phyloP scores from a whole-genome alignment of 2,888 invertebrate genomes.

The Smittia aterrima region DNA sequence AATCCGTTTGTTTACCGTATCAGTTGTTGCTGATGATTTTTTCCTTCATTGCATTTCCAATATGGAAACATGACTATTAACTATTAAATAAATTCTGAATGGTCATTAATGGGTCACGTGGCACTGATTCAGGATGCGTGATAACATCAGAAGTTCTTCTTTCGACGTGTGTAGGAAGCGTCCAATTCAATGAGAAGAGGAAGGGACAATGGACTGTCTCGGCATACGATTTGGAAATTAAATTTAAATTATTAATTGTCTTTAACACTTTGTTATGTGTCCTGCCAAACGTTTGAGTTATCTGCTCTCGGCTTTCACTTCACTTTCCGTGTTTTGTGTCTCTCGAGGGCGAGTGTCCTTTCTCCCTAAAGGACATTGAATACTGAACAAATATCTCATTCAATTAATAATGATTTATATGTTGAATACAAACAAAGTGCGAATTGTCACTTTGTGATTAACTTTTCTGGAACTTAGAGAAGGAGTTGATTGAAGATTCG shows the following conservation, averaged over 20 bases:
- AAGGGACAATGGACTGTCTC: background rate
- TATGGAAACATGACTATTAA: slow-evolving; percentile 39
- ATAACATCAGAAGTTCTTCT: slow-evolving; percentile 36
- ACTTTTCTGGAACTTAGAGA: slow-evolving; percentile 10
- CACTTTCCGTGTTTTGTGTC: background rate
- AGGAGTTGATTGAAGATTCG: background rate
- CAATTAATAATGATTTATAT: slow-evolving; percentile 41
- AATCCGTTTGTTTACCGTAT: slow-evolving; percentile 11
- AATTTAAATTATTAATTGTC: slow-evolving; percentile 42
- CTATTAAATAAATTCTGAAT: slow-evolving; percentile 39
- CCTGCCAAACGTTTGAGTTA: slow-evolving; percentile 35
- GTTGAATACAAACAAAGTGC: slow-evolving; percentile 33
- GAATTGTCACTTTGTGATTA: slow-evolving; percentile 40
- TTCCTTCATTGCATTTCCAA: background rate
- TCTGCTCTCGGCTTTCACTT: slow-evolving; percentile 6
- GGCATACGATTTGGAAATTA: slow-evolving; percentile 29
- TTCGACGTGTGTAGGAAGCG: slow-evolving; percentile 4
- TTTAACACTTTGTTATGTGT: slow-evolving; percentile 40
- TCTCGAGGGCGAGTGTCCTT: slow-evolving; percentile 1
- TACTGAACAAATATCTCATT: slow-evolving; percentile 38
- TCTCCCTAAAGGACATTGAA: slow-evolving; percentile 33
- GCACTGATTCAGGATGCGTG: slow-evolving; percentile 38
- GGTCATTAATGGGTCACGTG: slow-evolving; percentile 41
- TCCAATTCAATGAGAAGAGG: slow-evolving; percentile 15
- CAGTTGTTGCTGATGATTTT: slow-evolving; percentile 10